Base-by-base conservation (phyloP, 1,140 invertebrate genomes). In the Cyphomyrmex costatus region DNA sequence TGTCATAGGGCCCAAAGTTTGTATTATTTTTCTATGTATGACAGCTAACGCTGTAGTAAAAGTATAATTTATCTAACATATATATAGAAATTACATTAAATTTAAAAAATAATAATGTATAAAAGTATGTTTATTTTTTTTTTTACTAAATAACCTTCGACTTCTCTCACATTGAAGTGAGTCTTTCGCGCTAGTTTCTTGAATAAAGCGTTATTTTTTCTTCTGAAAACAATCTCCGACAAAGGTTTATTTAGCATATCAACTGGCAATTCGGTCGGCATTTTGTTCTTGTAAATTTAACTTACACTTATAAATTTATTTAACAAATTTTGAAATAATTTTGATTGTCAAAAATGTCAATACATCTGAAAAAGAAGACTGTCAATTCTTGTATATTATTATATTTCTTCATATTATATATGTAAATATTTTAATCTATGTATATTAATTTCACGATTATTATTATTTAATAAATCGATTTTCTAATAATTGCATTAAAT, bases 131-230 rank as follows among this genome's bases (percentile, higher is more conserved):
- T 73, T 74, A 10, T 36, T 73, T 33, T 33, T 66, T 27, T 42
- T n/a, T 36, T 8, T 16, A 53, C 7, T 61, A 14, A 60, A 80
- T 95, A 90, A 91, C 93, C 93, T 94, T 96, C 95, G 0, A 96
- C 83, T 94, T 96, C 96, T n/a, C 88, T 86, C 5, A 92, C 88
- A 51, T 91, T 93, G 76, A 96, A 96, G 66, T 95, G 94, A 8
- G 95, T 93, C 56, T 86, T 85, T 76, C 93, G 93, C 0, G 91
- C 90, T 30, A 94, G 51, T 89, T 93, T 92, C 36, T 92, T 90
- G n/a, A 95, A 93, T 8, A 90, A 51, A 3, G 76, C 56, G 19
- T 73, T 74, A 91, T 95, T 93, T 61, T 93, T 95, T n/a, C 86
- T 89, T 84, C 92, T 92, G 24, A 92, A 95, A 14, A 92, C 87